Evolutionary conservation across 2,113 vertebrate genomes (phyloP).

Genomic region (Syngnathus scovelli): DNA sequence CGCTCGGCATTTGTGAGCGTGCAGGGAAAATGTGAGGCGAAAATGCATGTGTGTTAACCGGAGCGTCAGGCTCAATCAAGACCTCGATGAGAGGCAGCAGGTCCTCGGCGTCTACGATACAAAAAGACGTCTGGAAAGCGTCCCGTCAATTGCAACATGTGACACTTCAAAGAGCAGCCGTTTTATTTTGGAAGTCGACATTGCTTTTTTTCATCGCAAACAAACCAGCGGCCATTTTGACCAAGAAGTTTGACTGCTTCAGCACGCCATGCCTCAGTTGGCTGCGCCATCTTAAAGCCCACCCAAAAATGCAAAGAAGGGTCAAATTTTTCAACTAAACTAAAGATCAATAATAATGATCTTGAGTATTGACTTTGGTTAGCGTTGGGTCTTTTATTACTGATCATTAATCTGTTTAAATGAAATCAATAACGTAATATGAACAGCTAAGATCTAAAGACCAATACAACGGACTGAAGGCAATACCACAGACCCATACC

Average conservation of each 20-base stretch:
- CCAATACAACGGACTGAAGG: neutral
- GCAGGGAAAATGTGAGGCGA: neutral
- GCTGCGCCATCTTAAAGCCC: neutral
- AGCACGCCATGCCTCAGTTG: neutral
- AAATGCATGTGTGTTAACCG: neutral
- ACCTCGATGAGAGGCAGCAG: conserved; percentile 1
- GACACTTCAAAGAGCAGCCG: neutral
- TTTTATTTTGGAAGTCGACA: neutral
- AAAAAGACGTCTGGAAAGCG: neutral
- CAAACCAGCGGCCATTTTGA: neutral
- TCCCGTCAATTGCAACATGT: neutral
- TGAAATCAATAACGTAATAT: no score
- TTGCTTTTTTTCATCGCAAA: neutral
- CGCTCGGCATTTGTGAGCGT: conserved; percentile 1
- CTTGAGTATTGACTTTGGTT: no score
- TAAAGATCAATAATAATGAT: neutral
- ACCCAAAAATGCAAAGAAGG: neutral
- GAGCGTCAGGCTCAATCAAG: neutral
- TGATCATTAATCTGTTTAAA: no score
- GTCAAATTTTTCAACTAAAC: neutral
- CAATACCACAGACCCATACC: neutral
- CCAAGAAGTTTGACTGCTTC: neutral
- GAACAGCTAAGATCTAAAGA: neutral
- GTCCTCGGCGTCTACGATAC: neutral
- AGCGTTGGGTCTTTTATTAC: no score